Percentiles rank a stretch among this genome's conserved stretches.
These are phyloP conservation scores for Dicentrarchus labrax DNA, from an alignment of 2,113 vertebrate genomes.

Conservation along the genomic window DNA sequence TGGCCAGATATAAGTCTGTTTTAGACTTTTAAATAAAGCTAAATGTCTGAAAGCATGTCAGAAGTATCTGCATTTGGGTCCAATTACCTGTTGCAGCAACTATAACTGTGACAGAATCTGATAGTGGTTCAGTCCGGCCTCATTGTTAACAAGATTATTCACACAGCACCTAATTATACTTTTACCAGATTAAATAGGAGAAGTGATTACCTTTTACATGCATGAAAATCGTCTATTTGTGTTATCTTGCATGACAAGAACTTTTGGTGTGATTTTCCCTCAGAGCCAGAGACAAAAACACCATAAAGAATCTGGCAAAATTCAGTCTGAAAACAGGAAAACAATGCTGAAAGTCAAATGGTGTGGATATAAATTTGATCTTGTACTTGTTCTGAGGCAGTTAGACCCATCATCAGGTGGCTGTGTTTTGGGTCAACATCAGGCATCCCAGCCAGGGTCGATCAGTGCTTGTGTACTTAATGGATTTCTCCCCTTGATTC, in stretches of 20 bases:
- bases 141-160: neutral
- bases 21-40: neutral
- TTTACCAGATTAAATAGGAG: neutral
- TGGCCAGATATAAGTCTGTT: neutral
- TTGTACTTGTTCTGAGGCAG: neutral
- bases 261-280: neutral
- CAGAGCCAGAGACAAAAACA: neutral
- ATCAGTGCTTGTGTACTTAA: slow-evolving; percentile 16
- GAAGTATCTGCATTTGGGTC: neutral
- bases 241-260: neutral
- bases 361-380: neutral
- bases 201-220: neutral
- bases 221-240: neutral
- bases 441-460: slow-evolving; percentile 1
- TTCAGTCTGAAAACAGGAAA: neutral
- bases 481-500: slow-evolving; percentile 29
- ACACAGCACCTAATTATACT: neutral
- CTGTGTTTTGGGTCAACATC: slow-evolving; percentile 4
- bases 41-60: neutral
- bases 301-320: neutral
- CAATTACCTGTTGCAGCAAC: neutral
- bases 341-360: neutral
- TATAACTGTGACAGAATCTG: slow-evolving; percentile 3
- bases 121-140: neutral
- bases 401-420: neutral